Percentiles rank a stretch among this genome's conserved stretches.
phyloP scores from a whole-genome alignment of 2,113 vertebrate species.

The Hylia prasina region DNA sequence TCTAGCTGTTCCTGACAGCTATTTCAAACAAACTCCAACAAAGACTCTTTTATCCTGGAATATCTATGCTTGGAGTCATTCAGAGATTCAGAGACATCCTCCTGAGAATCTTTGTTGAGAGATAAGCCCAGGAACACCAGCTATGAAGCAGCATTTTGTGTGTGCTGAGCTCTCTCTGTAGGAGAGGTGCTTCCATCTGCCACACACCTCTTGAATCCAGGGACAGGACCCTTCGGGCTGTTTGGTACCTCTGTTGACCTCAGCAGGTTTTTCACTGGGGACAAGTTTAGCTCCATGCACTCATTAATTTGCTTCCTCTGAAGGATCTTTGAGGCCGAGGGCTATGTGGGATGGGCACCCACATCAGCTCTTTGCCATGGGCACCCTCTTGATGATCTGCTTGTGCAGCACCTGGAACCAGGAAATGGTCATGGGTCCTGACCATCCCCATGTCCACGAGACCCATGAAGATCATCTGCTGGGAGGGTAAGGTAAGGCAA shows the following conservation, averaged over 20 bases:
- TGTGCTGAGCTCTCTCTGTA: background rate
- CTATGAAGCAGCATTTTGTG: background rate
- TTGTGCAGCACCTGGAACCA: background rate
- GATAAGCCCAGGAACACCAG: background rate
- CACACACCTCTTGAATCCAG: background rate
- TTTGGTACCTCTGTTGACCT: background rate
- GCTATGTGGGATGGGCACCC: background rate
- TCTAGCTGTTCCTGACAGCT: background rate
- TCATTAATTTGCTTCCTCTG: background rate
- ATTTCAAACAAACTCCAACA: background rate
- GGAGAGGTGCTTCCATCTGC: background rate
- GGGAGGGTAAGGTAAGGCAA: background rate
- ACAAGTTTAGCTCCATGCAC: background rate
- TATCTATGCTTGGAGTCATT: background rate
- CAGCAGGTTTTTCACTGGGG: background rate
- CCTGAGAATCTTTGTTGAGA: background rate
- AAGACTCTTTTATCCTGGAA: background rate
- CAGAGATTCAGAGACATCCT: background rate
- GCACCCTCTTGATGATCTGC: background rate
- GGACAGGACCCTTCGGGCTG: background rate
- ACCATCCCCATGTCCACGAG: rapidly evolving
- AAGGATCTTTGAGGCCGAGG: background rate
- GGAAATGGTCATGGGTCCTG: background rate
- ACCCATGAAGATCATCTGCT: background rate
- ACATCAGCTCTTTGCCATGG: background rate